These are phyloP conservation scores for Ephydatia muelleri DNA, from an alignment of 37 sponge, comb jelly and placozoan genomes.

Conservation along the genomic window DNA sequence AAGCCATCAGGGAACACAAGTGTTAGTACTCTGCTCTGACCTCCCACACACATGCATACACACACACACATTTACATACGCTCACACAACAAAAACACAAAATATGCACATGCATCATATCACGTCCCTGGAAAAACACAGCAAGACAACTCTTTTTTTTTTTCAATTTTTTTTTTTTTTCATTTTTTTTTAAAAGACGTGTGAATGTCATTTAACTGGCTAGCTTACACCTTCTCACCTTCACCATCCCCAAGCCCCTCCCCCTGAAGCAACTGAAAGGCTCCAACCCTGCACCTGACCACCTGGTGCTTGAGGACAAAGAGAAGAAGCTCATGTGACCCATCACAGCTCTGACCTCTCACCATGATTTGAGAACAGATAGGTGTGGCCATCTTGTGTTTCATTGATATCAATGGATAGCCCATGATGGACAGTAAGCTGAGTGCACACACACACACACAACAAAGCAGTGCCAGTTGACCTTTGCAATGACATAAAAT, in stretches of 20 bases:
- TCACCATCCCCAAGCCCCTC: not conserved
- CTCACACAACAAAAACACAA: no score
- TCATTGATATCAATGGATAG: conserved; percentile 5
- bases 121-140: no score
- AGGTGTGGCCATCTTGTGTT: not conserved
- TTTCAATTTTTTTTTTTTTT: no score
- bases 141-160: no score
- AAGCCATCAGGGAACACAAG: not conserved
- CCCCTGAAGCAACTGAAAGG: conserved; percentile 24
- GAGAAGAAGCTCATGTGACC: not conserved
- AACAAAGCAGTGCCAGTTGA: no score
- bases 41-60: no score
- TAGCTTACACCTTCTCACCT: conserved; percentile 5
- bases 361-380: not conserved
- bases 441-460: not conserved
- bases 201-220: not conserved
- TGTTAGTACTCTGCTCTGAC: not conserved
- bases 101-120: no score
- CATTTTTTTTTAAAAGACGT: no score
- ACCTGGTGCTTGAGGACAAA: conserved; percentile 5
- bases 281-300: conserved; percentile 39
- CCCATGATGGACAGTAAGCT: conserved; percentile 17
- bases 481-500: no score
- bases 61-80: no score
- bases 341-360: not conserved